phyloP scores from a whole-genome alignment of 2,113 vertebrate genomes.

The Bucco capensis region DNA sequence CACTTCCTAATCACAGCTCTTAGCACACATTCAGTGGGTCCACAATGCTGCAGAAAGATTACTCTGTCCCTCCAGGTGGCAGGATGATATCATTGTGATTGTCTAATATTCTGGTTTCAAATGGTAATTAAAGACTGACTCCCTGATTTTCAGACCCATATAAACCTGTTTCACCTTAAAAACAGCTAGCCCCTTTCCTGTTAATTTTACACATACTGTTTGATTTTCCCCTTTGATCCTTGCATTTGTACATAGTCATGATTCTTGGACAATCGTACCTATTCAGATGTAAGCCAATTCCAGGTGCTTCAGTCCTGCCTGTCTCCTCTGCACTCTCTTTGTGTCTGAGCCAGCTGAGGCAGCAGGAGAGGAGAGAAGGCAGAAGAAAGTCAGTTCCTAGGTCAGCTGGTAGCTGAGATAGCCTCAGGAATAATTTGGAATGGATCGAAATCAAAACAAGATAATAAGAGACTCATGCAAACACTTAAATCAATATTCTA shows the following conservation, averaged over 20 bases:
- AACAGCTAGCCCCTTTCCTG: not conserved
- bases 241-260: not conserved
- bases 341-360: not conserved
- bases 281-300: not conserved
- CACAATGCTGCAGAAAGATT: not conserved
- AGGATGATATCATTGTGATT: not conserved
- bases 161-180: not conserved
- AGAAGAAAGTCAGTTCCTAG: not conserved
- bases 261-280: not conserved
- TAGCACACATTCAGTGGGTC: not conserved
- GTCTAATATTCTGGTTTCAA: not conserved
- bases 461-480: not conserved
- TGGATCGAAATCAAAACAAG: not conserved
- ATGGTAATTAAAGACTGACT: not conserved
- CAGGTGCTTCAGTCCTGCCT: not conserved
- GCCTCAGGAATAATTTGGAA: not conserved
- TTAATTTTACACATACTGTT: not conserved
- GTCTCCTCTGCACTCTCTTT: accelerated
- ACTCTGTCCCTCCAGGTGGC: not conserved
- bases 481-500: not conserved
- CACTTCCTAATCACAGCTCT: not conserved
- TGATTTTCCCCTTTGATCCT: not conserved
- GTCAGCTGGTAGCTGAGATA: not conserved
- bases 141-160: not conserved
- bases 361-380: not conserved